phyloP scores from a whole-genome alignment of 2,888 invertebrate species.

The Axea sp. region DNA sequence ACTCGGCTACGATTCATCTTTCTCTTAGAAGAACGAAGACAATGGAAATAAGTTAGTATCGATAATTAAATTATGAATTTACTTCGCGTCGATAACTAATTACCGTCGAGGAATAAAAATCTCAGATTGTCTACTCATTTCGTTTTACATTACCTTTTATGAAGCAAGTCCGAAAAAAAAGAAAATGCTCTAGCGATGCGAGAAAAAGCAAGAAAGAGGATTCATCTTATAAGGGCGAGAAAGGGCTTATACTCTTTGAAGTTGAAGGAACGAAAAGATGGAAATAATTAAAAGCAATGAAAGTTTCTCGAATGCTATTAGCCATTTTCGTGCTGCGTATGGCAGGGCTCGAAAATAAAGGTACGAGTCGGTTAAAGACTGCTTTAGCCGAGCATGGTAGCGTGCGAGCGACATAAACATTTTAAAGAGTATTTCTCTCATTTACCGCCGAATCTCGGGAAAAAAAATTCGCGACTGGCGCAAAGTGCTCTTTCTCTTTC shows the following conservation, averaged over 20 bases:
- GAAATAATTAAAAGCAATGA: conserved; percentile 76
- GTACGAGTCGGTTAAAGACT: conserved; percentile 38
- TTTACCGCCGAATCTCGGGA: conserved; percentile 64
- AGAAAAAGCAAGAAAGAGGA: conserved; percentile 45
- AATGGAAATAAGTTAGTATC: conserved; percentile 51
- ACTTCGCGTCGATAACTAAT: conserved; percentile 67
- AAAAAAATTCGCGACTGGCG: conserved; percentile 60
- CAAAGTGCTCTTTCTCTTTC: conserved; percentile 25
- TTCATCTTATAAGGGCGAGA: conserved; percentile 26
- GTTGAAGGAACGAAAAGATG: conserved; percentile 67
- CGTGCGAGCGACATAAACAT: conserved; percentile 70
- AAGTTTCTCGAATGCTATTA: conserved; percentile 71
- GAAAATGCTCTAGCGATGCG: conserved; percentile 2
- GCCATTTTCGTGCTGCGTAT: conserved; percentile 68
- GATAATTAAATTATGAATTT: conserved; percentile 69
- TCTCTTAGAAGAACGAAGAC: conserved; percentile 19
- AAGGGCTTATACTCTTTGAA: conserved; percentile 54
- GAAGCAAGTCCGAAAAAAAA: conserved; percentile 18
- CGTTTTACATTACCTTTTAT: conserved; percentile 30
- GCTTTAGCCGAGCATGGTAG: conserved; percentile 59
- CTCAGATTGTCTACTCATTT: conserved; percentile 30
- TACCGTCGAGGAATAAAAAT: conserved; percentile 61
- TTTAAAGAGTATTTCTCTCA: conserved; percentile 70
- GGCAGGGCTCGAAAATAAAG: conserved; percentile 58
- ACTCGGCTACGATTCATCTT: conserved; percentile 11